Evolutionary conservation across 1,140 invertebrate genomes (phyloP).

Genomic region (Drosophila asahinai): DNA sequence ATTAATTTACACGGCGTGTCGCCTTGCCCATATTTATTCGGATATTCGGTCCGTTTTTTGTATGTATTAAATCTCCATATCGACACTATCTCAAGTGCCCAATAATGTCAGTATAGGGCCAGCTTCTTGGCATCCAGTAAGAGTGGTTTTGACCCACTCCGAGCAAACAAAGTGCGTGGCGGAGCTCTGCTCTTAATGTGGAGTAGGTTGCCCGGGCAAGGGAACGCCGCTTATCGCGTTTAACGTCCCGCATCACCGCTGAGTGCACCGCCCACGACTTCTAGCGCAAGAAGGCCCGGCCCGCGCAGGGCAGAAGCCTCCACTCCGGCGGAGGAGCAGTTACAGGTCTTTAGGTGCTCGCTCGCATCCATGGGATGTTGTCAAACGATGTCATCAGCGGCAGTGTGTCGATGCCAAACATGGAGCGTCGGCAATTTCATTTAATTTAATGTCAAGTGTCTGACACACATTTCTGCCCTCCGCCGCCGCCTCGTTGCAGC

Average conservation of each 20-base stretch:
- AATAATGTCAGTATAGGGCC: not conserved
- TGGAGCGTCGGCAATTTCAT: slow-evolving; percentile 68
- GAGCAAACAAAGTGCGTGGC: slow-evolving; percentile 4
- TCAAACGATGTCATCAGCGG: slow-evolving; percentile 78
- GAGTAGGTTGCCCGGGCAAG: slow-evolving; percentile 6
- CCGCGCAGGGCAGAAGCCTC: slow-evolving; percentile 9
- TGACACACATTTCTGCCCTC: slow-evolving; percentile 40
- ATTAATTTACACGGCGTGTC: slow-evolving; percentile 59
- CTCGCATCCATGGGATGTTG: slow-evolving; percentile 65
- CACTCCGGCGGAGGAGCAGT: slow-evolving; percentile 29
- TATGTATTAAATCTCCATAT: slow-evolving; percentile 23
- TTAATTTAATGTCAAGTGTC: slow-evolving; percentile 73
- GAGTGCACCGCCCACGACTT: slow-evolving; percentile 6
- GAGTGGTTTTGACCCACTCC: slow-evolving; percentile 10
- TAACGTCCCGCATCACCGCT: slow-evolving; percentile 57
- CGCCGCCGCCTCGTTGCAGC: not conserved
- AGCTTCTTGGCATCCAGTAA: slow-evolving; percentile 2
- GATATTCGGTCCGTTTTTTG: slow-evolving; percentile 37
- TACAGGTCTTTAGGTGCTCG: slow-evolving; percentile 74
- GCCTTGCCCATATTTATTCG: slow-evolving; percentile 44
- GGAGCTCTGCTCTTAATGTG: not conserved
- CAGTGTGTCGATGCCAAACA: slow-evolving; percentile 33
- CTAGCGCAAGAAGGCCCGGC: slow-evolving; percentile 12
- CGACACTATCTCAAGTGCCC: slow-evolving; percentile 34
- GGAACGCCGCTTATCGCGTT: slow-evolving; percentile 64